phyloP scores from a whole-genome alignment of 2,113 vertebrate species.

The Seriola quinqueradiata region DNA sequence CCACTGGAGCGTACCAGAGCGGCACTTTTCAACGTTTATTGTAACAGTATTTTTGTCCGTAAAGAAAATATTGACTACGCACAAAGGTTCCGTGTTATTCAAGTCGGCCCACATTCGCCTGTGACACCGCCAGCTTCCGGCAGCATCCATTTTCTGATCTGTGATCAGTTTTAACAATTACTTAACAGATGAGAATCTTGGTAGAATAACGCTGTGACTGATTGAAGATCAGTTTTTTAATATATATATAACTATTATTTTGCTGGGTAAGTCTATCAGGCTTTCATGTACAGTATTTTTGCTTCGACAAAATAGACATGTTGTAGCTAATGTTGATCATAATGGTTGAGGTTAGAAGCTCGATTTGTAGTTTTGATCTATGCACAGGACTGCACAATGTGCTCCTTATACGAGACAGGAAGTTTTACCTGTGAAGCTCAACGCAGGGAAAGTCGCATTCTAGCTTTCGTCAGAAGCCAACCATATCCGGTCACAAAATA shows the following conservation, averaged over 20 bases:
- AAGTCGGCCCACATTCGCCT: background rate
- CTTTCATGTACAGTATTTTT: background rate
- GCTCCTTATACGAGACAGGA: background rate
- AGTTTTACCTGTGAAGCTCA: background rate
- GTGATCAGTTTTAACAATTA: background rate
- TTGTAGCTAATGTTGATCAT: background rate
- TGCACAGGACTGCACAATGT: no score
- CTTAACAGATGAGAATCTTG: no score
- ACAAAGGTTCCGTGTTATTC: conserved; percentile 55
- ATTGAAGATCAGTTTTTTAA: background rate
- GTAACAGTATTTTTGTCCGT: conserved; percentile 46
- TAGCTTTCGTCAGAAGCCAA: conserved; percentile 34
- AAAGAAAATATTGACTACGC: background rate
- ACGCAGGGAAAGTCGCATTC: background rate
- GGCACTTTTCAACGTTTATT: background rate
- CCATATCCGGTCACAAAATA: conserved; percentile 60
- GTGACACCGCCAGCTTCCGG: background rate
- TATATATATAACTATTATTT: fast-evolving
- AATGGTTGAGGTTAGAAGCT: fast-evolving
- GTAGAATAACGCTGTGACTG: background rate
- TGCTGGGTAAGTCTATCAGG: background rate
- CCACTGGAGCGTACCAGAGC: fast-evolving
- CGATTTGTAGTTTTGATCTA: fast-evolving
- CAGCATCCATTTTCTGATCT: background rate
- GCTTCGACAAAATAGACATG: background rate